Conservation (phyloP, 2,888 invertebrate genomes). For the Nymphalis urticae region DNA sequence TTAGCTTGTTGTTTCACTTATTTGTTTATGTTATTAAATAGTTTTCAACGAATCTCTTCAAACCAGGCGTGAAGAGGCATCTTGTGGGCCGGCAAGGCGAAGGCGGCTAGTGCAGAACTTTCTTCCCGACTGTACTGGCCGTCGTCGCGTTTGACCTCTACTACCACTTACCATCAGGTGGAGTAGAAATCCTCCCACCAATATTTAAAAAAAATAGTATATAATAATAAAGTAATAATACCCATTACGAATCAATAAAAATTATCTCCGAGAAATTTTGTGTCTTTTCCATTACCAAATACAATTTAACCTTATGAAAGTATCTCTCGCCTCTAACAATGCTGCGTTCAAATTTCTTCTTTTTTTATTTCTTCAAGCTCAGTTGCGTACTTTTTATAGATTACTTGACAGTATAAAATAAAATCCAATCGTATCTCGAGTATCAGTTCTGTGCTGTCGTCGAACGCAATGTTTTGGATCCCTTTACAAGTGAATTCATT, state of each 20-base stretch:
- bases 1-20: too few species aligned
- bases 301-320: conserved; percentile 53
- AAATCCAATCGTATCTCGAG: conserved; percentile 50
- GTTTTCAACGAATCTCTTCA: too few species aligned
- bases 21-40: too few species aligned
- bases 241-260: conserved; percentile 40
- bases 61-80: too few species aligned
- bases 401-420: conserved; percentile 66
- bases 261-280: conserved; percentile 40
- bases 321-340: conserved; percentile 56
- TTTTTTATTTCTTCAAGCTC: conserved; percentile 57
- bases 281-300: conserved; percentile 46
- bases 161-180: too few species aligned
- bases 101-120: too few species aligned
- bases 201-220: too few species aligned
- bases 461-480: conserved; percentile 57
- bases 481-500: conserved; percentile 29
- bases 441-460: conserved; percentile 59
- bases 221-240: too few species aligned
- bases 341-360: conserved; percentile 53
- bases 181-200: too few species aligned
- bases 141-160: too few species aligned
- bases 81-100: too few species aligned
- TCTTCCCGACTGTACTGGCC: too few species aligned
- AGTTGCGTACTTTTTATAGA: conserved; percentile 55